Evolutionary conservation across 30 jellyfish, hydroid and myxozoan species (phyloP).

Genomic region (Hydra vulgaris): DNA sequence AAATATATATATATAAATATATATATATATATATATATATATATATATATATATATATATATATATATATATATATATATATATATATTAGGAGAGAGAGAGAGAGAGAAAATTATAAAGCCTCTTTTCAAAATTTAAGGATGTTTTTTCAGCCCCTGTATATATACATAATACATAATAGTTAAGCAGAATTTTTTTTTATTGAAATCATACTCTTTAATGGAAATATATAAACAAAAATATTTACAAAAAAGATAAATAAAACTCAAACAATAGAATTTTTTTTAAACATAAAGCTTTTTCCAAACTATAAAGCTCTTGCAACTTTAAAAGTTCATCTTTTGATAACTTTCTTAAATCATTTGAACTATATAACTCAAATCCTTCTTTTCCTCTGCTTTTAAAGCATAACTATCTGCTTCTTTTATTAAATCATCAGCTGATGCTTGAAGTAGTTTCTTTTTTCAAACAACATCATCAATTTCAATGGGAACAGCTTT

Average conservation of each 20-base stretch:
- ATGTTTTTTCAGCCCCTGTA: no score
- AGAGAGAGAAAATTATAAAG: no score
- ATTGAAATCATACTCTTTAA: no score
- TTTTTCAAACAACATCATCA: neutral
- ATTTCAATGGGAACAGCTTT: neutral
- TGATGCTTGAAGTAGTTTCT: neutral
- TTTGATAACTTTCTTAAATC: neutral
- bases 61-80: no score
- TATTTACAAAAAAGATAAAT: neutral
- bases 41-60: no score
- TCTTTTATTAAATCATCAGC: neutral
- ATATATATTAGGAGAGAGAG: no score
- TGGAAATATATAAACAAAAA: neutral
- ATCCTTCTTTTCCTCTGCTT: neutral
- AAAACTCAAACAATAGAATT: neutral
- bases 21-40: no score
- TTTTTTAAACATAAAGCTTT: neutral
- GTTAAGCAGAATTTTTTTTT: no score
- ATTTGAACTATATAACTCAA: neutral
- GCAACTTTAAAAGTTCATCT: neutral
- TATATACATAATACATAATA: no score
- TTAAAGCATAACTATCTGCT: neutral
- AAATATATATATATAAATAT: no score
- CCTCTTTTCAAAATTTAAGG: no score
- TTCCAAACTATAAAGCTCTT: neutral